phyloP scores from a whole-genome alignment of 1,140 invertebrate species.

The Pemphigus obesinymphae region DNA sequence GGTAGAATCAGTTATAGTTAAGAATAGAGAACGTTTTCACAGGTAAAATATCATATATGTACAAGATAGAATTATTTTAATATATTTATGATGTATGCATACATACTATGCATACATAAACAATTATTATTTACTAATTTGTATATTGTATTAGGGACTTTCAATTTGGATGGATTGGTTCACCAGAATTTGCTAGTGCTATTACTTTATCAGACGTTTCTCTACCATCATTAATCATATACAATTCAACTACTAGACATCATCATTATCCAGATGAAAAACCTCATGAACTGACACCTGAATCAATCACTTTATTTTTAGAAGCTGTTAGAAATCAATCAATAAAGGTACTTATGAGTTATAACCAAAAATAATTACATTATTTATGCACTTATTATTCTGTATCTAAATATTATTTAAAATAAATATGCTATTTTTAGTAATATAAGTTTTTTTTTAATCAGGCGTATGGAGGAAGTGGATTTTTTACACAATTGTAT shows the following conservation, averaged over 20 bases:
- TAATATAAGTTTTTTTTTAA: not conserved
- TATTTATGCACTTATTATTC: too few relatives aligned
- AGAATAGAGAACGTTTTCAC: slow-evolving; percentile 72
- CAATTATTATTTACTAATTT: too few relatives aligned
- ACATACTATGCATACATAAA: not conserved
- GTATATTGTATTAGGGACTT: slow-evolving; percentile 57
- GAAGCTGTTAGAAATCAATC: slow-evolving; percentile 69
- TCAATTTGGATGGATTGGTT: slow-evolving; percentile 87
- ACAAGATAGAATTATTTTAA: not conserved
- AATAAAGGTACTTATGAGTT: too few relatives aligned
- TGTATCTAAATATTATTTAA: not conserved
- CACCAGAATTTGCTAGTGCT: slow-evolving; percentile 78
- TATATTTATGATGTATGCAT: not conserved
- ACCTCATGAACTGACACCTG: slow-evolving; percentile 68
- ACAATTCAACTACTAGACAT: slow-evolving; percentile 84
- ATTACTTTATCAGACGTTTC: slow-evolving; percentile 81
- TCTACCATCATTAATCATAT: slow-evolving; percentile 78
- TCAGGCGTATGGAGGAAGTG: slow-evolving; percentile 77
- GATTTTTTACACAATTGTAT: slow-evolving; percentile 64
- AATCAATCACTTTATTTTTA: slow-evolving; percentile 72
- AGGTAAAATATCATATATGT: slow-evolving; percentile 54
- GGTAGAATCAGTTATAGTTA: slow-evolving; percentile 75
- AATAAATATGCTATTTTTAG: not conserved
- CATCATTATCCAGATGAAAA: slow-evolving; percentile 86
- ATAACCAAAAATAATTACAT: too few relatives aligned